Percentiles rank a stretch among this genome's conserved stretches.
Conservation (phyloP, 1,140 invertebrate species). For the Akabosia matsudoensis region DNA sequence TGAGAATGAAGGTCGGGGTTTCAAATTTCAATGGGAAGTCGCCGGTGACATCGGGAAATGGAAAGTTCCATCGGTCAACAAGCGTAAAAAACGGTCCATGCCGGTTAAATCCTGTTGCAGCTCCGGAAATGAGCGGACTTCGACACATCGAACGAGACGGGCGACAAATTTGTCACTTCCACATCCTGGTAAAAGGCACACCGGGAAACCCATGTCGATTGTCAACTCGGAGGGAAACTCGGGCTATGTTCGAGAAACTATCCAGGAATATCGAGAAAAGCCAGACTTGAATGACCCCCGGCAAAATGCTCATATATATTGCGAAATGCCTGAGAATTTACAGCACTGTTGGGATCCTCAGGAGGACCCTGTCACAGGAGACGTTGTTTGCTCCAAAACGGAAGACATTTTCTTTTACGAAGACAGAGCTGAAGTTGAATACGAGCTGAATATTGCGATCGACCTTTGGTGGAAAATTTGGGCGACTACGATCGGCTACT, state of each 20-base stretch:
- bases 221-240: neutral
- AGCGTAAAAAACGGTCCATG: neutral
- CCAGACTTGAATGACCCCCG: neutral
- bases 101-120: too few species aligned
- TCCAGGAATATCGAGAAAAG: neutral
- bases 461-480: conserved; percentile 30
- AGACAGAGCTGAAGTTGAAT: conserved; percentile 1
- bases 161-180: neutral
- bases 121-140: neutral
- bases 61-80: neutral
- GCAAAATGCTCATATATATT: neutral
- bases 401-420: conserved; percentile 15
- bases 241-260: neutral
- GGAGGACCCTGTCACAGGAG: neutral
- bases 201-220: neutral
- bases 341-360: neutral
- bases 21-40: neutral
- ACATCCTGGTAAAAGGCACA: neutral
- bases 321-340: neutral
- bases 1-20: neutral
- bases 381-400: conserved; percentile 3
- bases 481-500: conserved; percentile 28
- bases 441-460: conserved; percentile 15
- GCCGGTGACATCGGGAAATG: neutral
- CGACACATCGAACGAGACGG: neutral